phyloP scores from a whole-genome alignment of 2,888 invertebrate species.

The Dynastes grantii region DNA sequence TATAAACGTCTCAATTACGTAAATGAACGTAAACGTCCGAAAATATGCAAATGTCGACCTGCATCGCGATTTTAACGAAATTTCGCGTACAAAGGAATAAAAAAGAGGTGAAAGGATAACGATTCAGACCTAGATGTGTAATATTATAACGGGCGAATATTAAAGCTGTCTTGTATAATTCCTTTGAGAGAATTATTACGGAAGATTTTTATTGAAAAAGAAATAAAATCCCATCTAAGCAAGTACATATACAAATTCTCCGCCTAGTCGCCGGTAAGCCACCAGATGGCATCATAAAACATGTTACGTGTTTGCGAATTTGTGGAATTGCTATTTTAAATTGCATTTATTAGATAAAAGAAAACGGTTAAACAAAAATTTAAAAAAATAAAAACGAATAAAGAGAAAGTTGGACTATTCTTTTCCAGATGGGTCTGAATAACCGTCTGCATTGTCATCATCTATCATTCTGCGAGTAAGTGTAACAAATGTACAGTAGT shows the following conservation, averaged over 20 bases:
- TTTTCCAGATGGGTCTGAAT: too few species aligned
- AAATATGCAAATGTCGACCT: not conserved
- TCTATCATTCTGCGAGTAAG: too few species aligned
- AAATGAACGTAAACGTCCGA: not conserved
- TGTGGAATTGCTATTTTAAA: constrained; percentile 4
- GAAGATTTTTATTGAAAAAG: not conserved
- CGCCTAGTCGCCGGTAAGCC: not conserved
- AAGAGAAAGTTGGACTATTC: too few species aligned
- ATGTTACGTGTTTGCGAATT: constrained; percentile 15
- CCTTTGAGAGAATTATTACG: constrained; percentile 8
- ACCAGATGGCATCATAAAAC: constrained; percentile 3
- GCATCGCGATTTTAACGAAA: not conserved
- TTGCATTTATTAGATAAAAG: not conserved
- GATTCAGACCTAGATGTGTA: not conserved
- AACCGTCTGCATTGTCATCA: too few species aligned
- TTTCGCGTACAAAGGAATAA: not conserved
- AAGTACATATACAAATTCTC: constrained; percentile 23
- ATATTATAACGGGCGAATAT: not conserved
- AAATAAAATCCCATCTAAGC: not conserved
- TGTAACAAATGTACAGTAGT: too few species aligned
- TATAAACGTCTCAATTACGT: not conserved
- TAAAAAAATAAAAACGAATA: too few species aligned
- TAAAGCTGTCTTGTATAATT: not conserved
- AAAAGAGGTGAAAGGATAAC: not conserved
- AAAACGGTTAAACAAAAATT: too few species aligned